These are phyloP conservation scores for Microcebus ravelobensis DNA, from an alignment of 2,113 vertebrate species.

Conservation along the genomic window DNA sequence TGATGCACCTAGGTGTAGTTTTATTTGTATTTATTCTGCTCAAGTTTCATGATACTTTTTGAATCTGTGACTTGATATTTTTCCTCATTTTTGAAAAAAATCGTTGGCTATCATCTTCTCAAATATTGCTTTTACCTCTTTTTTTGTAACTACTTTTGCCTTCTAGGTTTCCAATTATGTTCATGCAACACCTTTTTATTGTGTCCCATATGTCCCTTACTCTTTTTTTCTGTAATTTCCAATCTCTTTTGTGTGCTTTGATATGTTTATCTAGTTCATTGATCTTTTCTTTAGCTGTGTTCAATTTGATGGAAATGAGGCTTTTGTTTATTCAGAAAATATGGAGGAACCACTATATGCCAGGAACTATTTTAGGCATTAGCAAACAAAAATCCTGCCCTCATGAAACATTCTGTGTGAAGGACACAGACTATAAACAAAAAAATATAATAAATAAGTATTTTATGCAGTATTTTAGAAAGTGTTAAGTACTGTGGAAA, in stretches of 20 bases:
- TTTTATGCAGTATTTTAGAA: neutral
- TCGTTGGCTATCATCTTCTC: neutral
- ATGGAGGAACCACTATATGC: neutral
- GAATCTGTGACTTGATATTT: neutral
- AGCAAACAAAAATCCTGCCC: neutral
- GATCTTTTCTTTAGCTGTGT: neutral
- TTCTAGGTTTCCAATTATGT: neutral
- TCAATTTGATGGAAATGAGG: neutral
- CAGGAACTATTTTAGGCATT: neutral
- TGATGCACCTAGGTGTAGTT: neutral
- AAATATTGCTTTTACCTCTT: neutral
- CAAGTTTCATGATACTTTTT: neutral
- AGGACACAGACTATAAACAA: neutral
- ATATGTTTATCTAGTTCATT: neutral
- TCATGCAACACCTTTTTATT: neutral
- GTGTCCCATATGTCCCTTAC: neutral
- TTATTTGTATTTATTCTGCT: neutral
- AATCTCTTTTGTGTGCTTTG: neutral
- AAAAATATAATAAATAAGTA: neutral
- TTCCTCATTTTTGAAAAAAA: slow-evolving; percentile 1
- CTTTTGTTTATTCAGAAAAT: neutral
- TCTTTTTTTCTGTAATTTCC: neutral
- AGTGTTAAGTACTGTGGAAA: neutral
- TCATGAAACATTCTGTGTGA: neutral
- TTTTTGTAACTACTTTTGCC: neutral